Conservation (phyloP, 2,113 vertebrate genomes). For the Myrmecobius fasciatus region DNA sequence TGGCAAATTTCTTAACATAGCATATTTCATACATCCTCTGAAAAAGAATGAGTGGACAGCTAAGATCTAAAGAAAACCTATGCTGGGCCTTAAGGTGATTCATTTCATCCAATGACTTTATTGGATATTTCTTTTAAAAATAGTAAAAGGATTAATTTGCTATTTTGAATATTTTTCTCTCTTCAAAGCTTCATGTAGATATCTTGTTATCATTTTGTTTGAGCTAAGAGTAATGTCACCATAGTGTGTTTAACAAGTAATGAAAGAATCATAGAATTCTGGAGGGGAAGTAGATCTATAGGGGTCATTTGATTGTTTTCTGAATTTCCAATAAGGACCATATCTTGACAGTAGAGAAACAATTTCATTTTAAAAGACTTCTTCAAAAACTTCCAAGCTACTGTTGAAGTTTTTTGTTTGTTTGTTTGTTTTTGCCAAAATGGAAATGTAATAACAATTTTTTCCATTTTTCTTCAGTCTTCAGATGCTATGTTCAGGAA, state of each 20-base stretch:
- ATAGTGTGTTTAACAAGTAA: background rate
- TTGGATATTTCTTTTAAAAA: background rate
- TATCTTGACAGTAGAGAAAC: background rate
- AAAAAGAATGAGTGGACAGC: background rate
- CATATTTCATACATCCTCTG: background rate
- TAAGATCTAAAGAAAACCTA: background rate
- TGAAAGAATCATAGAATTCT: background rate
- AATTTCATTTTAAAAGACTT: background rate
- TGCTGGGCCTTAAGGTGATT: background rate
- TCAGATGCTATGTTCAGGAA: constrained; percentile 29
- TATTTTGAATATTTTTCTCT: background rate
- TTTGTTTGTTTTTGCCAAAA: background rate
- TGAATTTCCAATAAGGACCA: constrained; percentile 16
- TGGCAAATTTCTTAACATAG: background rate
- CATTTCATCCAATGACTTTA: background rate
- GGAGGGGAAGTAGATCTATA: background rate
- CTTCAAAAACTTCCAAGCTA: background rate
- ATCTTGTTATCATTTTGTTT: background rate
- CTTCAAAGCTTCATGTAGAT: constrained; percentile 3
- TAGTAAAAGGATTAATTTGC: background rate
- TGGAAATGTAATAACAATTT: constrained; percentile 1
- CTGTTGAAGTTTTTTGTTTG: too few relatives aligned
- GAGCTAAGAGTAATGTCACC: background rate
- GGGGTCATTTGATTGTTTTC: background rate
- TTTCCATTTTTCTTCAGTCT: constrained; percentile 20